Evolutionary conservation across 2,888 invertebrate species (phyloP).

Genomic region (Mythimna lalbum): DNA sequence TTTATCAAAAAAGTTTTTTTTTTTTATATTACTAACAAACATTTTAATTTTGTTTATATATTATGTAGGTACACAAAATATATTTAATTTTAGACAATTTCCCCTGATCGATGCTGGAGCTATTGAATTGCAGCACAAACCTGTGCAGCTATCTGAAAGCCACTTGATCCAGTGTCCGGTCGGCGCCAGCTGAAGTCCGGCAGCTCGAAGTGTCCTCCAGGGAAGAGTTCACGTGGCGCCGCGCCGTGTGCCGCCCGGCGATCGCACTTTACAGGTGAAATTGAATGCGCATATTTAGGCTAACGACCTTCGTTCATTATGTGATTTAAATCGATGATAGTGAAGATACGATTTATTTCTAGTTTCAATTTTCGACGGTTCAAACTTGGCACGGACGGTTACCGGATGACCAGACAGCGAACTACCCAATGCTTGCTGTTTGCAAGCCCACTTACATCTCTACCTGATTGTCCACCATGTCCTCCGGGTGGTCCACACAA

Average conservation of each 20-base stretch:
- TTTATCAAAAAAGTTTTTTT: too few species aligned
- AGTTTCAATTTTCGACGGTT: background rate
- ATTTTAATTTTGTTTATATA: too few species aligned
- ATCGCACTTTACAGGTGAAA: constrained; percentile 31
- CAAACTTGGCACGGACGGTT: too few species aligned
- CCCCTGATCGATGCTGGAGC: background rate
- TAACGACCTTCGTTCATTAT: constrained; percentile 16
- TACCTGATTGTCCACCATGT: too few species aligned
- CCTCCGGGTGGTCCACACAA: too few species aligned
- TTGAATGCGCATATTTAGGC: constrained; percentile 42
- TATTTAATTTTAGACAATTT: too few species aligned
- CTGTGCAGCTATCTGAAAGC: background rate
- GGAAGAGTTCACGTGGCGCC: background rate
- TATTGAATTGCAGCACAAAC: background rate
- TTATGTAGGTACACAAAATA: too few species aligned
- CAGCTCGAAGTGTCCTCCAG: constrained; percentile 20
- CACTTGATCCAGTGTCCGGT: background rate
- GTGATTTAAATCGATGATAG: background rate
- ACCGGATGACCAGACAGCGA: too few species aligned
- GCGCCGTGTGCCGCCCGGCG: background rate
- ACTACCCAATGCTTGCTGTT: too few species aligned
- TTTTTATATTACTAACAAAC: too few species aligned
- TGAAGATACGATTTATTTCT: background rate
- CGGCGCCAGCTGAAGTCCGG: background rate
- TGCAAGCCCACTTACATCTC: too few species aligned